phyloP scores from a whole-genome alignment of 2,888 invertebrate species.

The Conchocele bisecta region DNA sequence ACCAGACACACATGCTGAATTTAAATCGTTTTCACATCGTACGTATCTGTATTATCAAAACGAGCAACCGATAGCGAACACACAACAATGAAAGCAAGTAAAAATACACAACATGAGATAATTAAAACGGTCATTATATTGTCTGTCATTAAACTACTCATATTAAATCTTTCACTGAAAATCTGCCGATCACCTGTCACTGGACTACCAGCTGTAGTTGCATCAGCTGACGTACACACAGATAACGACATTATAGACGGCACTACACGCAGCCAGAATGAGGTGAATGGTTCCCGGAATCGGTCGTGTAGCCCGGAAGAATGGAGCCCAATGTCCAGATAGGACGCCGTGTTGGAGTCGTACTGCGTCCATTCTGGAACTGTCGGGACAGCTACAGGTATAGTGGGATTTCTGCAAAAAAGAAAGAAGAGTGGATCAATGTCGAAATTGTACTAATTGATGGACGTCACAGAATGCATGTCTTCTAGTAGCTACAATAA shows the following conservation, averaged over 20 bases:
- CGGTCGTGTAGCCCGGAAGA: slow-evolving; percentile 7
- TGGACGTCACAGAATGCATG: no score
- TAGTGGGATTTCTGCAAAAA: background rate
- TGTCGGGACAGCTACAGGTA: background rate
- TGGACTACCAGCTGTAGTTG: background rate
- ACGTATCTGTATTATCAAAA: no score
- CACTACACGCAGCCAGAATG: slow-evolving; percentile 43
- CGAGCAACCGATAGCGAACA: no score
- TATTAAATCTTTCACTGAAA: slow-evolving; percentile 6
- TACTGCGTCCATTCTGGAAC: no score
- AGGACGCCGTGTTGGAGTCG: no score
- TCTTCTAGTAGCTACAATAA: no score
- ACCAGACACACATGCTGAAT: no score
- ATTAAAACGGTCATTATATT: slow-evolving; percentile 19
- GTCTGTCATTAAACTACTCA: slow-evolving; percentile 13
- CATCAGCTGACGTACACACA: background rate
- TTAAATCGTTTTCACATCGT: no score
- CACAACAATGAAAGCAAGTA: no score
- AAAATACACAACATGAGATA: no score
- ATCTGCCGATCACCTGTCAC: background rate
- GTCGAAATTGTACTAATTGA: no score
- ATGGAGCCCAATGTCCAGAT: slow-evolving; percentile 32
- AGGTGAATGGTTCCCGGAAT: slow-evolving; percentile 41
- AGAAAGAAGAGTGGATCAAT: no score
- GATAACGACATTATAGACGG: slow-evolving; percentile 17